Evolutionary conservation across 2,797 vertebrate species (phyloP).

Genomic region (Mycteria americana): DNA sequence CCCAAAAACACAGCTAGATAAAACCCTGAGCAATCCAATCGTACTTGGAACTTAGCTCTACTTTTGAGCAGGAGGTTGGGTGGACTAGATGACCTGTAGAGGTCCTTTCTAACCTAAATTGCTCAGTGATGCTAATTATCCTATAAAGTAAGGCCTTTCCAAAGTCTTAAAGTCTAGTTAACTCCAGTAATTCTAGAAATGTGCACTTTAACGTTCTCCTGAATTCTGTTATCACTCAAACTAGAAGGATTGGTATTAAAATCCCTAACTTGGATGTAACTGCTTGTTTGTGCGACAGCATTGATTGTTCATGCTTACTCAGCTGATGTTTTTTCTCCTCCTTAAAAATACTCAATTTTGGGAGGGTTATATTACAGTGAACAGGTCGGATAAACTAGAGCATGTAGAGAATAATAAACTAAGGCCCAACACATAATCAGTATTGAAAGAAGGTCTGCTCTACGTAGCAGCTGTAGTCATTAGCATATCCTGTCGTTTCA

Average conservation of each 20-base stretch:
- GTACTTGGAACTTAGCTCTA: neutral
- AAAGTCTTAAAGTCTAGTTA: neutral
- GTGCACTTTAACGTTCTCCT: neutral
- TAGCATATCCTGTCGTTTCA: conserved; percentile 63
- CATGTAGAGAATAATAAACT: neutral
- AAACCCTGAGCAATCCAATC: neutral
- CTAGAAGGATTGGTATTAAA: neutral
- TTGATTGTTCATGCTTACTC: neutral
- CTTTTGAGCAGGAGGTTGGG: neutral
- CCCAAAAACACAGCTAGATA: neutral
- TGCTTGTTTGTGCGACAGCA: neutral
- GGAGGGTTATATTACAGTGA: neutral
- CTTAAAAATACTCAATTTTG: neutral
- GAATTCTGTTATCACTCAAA: neutral
- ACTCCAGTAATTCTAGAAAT: neutral
- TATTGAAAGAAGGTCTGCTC: neutral
- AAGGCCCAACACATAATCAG: neutral
- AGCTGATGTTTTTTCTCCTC: neutral
- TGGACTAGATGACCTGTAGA: neutral
- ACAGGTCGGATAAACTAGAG: neutral
- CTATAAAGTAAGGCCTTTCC: neutral
- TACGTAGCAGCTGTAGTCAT: neutral
- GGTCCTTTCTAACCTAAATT: neutral
- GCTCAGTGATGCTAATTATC: neutral
- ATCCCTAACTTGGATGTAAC: neutral